Evolutionary conservation across 2,888 invertebrate species (phyloP), one percentile per base, ranked within the genome.

Genomic region (Andrena trimmerana): DNA sequence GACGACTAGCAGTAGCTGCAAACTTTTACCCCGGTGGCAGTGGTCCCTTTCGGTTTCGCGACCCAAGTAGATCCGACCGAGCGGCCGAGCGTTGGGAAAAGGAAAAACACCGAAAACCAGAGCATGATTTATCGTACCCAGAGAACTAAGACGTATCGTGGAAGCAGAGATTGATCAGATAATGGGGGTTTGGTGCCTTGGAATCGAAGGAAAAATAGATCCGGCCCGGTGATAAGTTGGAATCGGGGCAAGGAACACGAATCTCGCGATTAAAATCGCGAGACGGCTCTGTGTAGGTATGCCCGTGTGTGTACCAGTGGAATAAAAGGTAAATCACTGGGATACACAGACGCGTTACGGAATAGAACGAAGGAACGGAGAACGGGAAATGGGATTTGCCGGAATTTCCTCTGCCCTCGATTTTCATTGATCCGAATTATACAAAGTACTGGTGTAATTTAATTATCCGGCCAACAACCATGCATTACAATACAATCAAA

Each of bases 401-500:
- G 75, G 67, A 67, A 73, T 83, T 76, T 80, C 69, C 60, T 70
- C 77, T 20, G 52, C 27, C 71, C 78, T 42, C 66, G 68, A 82
- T 83, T 84, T 78, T 77, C 82, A 68, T 67, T 72, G 81, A 84
- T 86, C 86, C 77, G 63, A 84, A 89, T 88, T 86, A 82, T 81
- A 82, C 88, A 84, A 84, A 89, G 82, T 79, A 82, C 72, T n/a
- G 70, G 74, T 73, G 81, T 87, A 89, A 88, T 89, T 88, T 84
- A 77, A 88, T 88, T 85, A 83, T 57, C 75, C 80, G 72, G 59
- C 63, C 70, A n/a, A 65, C 87, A 81, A 65, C 85, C 82, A 86
- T 86, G 86, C 87, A 78, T 88, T 83, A 83, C 88, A 85, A 88
- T 78, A 81, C 78, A 85, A 88, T 88, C 85, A 84, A 86, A 86